phyloP scores from a whole-genome alignment of 2,888 invertebrate species.

The Anagyrus pseudococci region DNA sequence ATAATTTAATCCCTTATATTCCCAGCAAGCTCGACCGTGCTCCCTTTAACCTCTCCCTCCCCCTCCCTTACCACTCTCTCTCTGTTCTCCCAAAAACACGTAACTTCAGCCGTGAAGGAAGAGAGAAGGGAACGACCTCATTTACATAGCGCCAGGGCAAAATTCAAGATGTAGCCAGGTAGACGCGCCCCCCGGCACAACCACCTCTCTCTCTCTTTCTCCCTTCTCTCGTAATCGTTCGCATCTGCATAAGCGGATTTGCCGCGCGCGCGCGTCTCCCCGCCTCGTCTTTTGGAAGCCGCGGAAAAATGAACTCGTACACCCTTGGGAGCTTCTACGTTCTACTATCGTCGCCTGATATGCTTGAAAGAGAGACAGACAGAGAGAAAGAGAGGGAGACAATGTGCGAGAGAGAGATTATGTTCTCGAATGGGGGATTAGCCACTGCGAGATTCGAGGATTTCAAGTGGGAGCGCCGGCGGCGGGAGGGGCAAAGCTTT shows the following conservation, averaged over 20 bases:
- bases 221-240: slow-evolving; percentile 44
- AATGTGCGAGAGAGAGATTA: neutral
- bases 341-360: neutral
- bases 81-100: no score
- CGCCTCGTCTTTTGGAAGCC: neutral
- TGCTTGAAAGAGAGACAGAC: neutral
- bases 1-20: no score
- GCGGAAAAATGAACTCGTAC: neutral
- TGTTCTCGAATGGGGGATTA: neutral
- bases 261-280: slow-evolving; percentile 2
- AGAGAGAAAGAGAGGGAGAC: no score
- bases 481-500: neutral
- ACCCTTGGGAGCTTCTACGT: neutral
- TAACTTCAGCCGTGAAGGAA: no score
- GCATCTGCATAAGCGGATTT: slow-evolving; percentile 48
- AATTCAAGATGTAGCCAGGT: no score
- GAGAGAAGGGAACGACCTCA: no score
- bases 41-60: no score
- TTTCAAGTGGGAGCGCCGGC: neutral
- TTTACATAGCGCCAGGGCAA: no score
- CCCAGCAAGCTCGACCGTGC: no score
- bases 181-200: neutral
- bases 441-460: neutral
- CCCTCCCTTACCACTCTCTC: no score
- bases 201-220: no score